These are phyloP conservation scores for Amphilophus citrinellus DNA, from an alignment of 2,113 vertebrate species.

Conservation along the genomic window DNA sequence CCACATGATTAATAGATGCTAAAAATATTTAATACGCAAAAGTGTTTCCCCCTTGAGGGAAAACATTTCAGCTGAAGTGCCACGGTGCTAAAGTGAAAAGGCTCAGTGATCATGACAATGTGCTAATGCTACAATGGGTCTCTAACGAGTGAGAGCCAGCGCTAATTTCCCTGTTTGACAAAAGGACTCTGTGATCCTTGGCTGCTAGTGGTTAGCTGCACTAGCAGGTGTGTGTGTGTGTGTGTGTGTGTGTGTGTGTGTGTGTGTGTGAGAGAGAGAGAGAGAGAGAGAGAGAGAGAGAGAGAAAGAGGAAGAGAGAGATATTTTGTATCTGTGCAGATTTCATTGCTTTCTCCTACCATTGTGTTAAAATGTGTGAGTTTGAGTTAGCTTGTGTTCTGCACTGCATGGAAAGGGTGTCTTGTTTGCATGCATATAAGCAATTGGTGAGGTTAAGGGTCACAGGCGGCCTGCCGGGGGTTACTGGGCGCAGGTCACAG, in stretches of 20 bases:
- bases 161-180: conserved; percentile 77
- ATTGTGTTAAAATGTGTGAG: background rate
- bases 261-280: conserved; percentile 23
- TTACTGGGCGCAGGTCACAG: conserved; percentile 20
- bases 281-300: conserved; percentile 26
- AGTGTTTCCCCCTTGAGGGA: conserved; percentile 7
- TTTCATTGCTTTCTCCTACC: background rate
- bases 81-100: conserved; percentile 55
- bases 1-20: background rate
- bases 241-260: conserved; percentile 49
- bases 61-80: conserved; percentile 31
- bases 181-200: conserved; percentile 67
- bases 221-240: conserved; percentile 64
- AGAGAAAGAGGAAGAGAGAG: background rate
- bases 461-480: conserved; percentile 37
- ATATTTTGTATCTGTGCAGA: background rate
- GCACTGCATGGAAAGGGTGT: background rate
- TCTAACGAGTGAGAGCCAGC: conserved; percentile 67
- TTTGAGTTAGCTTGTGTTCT: background rate
- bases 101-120: conserved; percentile 65
- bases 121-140: conserved; percentile 79
- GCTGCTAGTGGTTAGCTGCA: conserved; percentile 48
- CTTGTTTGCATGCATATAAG: background rate
- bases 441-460: conserved; percentile 11
- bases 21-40: background rate